Percentiles rank a stretch among this genome's conserved stretches.
These are phyloP conservation scores for Callyntrura guangdongensis DNA, from an alignment of 2,888 invertebrate genomes.

Conservation along the genomic window DNA sequence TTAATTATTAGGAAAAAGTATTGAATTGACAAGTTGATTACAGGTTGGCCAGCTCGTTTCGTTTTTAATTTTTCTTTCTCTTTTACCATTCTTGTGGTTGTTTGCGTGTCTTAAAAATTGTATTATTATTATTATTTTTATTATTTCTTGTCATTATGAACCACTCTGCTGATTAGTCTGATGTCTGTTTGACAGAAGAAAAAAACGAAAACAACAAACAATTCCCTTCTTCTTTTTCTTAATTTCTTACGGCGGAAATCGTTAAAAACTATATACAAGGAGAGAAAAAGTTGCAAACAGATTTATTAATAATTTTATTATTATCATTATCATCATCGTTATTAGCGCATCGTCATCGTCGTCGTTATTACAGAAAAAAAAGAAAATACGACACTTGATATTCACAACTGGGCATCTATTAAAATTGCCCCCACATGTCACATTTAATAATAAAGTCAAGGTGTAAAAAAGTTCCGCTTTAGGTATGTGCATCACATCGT, in stretches of 20 bases:
- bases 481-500: no score
- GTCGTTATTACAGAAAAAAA: no score
- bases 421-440: neutral
- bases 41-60: neutral
- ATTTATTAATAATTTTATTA: constrained; percentile 16
- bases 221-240: constrained; percentile 1
- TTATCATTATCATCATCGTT: neutral
- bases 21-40: constrained; percentile 28
- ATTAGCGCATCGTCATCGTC: constrained; percentile 31
- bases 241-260: constrained; percentile 69
- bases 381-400: neutral
- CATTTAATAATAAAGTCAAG: constrained; percentile 32
- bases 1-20: constrained; percentile 2
- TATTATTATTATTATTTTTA: no score
- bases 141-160: neutral
- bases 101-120: neutral
- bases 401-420: no score
- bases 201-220: neutral
- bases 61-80: neutral
- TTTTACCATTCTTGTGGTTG: neutral
- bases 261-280: constrained; percentile 53
- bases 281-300: constrained; percentile 13
- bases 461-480: constrained; percentile 56
- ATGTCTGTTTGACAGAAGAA: constrained; percentile 24
- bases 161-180: constrained; percentile 34